Percentiles rank a stretch among this genome's conserved stretches.
phyloP scores from a whole-genome alignment of 2,888 invertebrate genomes.

The Creontiades dilutus region DNA sequence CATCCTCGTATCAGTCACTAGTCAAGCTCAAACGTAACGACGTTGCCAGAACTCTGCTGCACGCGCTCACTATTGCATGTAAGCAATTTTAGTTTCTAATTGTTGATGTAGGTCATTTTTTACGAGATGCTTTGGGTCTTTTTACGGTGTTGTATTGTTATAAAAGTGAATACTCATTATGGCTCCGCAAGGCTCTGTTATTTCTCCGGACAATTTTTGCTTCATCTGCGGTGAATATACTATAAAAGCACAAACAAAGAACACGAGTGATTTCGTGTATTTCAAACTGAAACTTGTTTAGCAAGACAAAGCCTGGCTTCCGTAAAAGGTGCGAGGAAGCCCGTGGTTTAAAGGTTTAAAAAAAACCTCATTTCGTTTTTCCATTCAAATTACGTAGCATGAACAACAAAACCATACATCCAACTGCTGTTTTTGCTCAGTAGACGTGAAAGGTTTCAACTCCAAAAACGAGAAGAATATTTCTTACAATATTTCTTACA shows the following conservation, averaged over 20 bases:
- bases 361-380: constrained; percentile 51
- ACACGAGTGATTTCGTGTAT: constrained; percentile 71
- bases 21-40: too few species aligned
- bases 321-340: constrained; percentile 5
- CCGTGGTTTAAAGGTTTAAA: constrained; percentile 52
- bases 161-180: too few species aligned
- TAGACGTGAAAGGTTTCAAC: constrained; percentile 77
- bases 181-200: constrained; percentile 8
- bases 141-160: too few species aligned
- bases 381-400: constrained; percentile 32
- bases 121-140: not conserved
- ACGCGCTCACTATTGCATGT: too few species aligned
- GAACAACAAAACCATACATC: constrained; percentile 39
- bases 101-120: too few species aligned
- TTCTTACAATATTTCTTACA: constrained; percentile 45
- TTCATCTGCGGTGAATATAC: constrained; percentile 49
- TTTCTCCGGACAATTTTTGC: constrained; percentile 61
- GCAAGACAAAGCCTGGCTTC: constrained; percentile 65
- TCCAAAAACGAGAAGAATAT: constrained; percentile 57
- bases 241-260: constrained; percentile 64
- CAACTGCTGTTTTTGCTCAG: constrained; percentile 78
- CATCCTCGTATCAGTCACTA: too few species aligned
- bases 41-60: too few species aligned
- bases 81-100: too few species aligned
- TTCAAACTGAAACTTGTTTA: constrained; percentile 67